Conservation (phyloP, 2,888 invertebrate genomes). For the Yponomeuta malinellus region DNA sequence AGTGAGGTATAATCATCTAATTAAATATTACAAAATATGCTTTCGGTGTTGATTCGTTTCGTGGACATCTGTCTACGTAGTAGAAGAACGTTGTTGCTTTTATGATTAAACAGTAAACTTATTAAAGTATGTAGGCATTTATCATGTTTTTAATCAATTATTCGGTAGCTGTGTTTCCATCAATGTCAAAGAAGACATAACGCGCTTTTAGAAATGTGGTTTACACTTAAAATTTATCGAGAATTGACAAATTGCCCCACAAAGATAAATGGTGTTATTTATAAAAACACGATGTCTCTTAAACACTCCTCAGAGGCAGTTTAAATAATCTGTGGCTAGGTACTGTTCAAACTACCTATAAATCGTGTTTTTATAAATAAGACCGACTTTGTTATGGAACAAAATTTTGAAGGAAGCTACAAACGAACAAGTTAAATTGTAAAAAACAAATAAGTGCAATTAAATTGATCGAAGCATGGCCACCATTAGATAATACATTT, state of each 20-base stretch:
- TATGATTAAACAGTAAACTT: conserved; percentile 22
- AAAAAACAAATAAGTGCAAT: too few species aligned
- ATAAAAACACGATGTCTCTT: too few species aligned
- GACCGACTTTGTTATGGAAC: too few species aligned
- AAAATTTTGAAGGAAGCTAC: too few species aligned
- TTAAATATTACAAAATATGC: conserved; percentile 27
- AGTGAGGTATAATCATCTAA: conserved; percentile 29
- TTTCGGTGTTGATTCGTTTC: conserved; percentile 49
- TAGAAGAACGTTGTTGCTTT: conserved; percentile 44
- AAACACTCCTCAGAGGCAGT: too few species aligned
- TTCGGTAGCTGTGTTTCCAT: conserved; percentile 40
- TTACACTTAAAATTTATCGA: neutral
- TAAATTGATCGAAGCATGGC: conserved; percentile 39
- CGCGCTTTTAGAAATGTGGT: neutral
- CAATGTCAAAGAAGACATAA: conserved; percentile 20
- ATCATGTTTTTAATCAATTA: conserved; percentile 33
- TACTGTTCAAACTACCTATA: too few species aligned
- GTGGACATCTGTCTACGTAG: conserved; percentile 36
- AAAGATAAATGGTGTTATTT: too few species aligned
- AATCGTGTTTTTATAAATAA: too few species aligned
- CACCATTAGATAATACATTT: conserved; percentile 25
- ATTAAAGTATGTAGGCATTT: conserved; percentile 39
- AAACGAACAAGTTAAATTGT: too few species aligned
- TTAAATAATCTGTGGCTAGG: too few species aligned
- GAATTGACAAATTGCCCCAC: neutral